Evolutionary conservation across 2,113 vertebrate species (phyloP).

Genomic region (Brachionichthys hirsutus): DNA sequence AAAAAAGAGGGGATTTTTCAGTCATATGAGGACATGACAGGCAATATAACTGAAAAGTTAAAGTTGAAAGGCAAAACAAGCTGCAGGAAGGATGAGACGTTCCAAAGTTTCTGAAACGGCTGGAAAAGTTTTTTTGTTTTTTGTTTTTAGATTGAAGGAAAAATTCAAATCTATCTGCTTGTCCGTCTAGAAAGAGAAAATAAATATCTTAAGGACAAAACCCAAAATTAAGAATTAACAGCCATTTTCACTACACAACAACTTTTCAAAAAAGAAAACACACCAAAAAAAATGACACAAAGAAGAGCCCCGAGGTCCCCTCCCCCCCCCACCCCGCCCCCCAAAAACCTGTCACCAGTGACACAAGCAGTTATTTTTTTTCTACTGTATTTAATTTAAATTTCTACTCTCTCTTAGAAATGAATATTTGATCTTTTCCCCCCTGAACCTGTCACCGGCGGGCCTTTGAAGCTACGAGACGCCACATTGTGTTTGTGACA

Average conservation of each 20-base stretch:
- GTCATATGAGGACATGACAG: constrained; percentile 62
- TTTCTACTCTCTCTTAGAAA: constrained; percentile 71
- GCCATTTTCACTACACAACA: constrained; percentile 15
- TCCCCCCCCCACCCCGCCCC: constrained; percentile 28
- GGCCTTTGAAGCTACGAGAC: constrained; percentile 77
- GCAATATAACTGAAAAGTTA: constrained; percentile 66
- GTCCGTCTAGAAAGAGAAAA: constrained; percentile 36
- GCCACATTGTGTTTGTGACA: constrained; percentile 73
- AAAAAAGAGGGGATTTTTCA: constrained; percentile 43
- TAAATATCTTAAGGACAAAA: constrained; percentile 36
- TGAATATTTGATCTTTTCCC: constrained; percentile 79
- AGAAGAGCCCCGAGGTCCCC: constrained; percentile 61
- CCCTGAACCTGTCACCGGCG: constrained; percentile 73
- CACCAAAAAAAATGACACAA: constrained; percentile 32
- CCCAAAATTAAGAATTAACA: constrained; percentile 11
- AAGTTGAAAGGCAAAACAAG: constrained; percentile 63
- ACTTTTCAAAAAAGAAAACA: constrained; percentile 39
- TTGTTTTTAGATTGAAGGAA: no score
- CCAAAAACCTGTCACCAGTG: constrained; percentile 57
- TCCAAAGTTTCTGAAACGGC: constrained; percentile 28
- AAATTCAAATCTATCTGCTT: constrained; percentile 33
- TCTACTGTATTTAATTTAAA: constrained; percentile 73
- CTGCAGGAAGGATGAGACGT: constrained; percentile 30
- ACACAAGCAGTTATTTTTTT: constrained; percentile 69
- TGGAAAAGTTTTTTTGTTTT: no score